These are phyloP conservation scores for Paratilapia polleni DNA, from an alignment of 2,113 vertebrate genomes.

Conservation along the genomic window DNA sequence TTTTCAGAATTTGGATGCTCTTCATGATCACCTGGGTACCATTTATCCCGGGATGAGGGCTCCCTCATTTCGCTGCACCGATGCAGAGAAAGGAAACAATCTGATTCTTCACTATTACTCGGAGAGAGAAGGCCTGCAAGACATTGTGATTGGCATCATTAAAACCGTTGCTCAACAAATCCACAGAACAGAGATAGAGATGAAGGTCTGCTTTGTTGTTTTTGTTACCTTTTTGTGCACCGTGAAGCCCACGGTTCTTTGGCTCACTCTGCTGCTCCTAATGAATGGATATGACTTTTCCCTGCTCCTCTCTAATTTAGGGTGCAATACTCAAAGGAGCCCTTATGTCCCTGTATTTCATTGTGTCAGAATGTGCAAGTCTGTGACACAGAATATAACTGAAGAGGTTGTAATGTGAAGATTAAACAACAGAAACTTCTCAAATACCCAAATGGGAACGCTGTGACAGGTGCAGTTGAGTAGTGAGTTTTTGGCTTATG, in stretches of 20 bases:
- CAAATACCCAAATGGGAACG: conserved; percentile 27
- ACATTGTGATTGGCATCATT: conserved; percentile 99
- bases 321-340: not conserved
- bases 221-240: conserved; percentile 3
- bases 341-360: not conserved
- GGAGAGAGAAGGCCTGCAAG: conserved; percentile 96
- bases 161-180: conserved; percentile 98
- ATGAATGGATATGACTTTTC: conserved; percentile 28
- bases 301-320: not conserved
- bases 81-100: conserved; percentile 95
- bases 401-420: conserved; percentile 33
- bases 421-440: conserved; percentile 40
- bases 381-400: conserved; percentile 8
- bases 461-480: conserved; percentile 38
- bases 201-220: conserved; percentile 88
- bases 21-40: conserved; percentile 97
- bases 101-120: conserved; percentile 99
- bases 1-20: conserved; percentile 93
- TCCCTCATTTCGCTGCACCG: conserved; percentile 96
- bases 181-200: conserved; percentile 97
- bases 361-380: conserved; percentile 21
- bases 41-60: conserved; percentile 99
- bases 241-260: not conserved
- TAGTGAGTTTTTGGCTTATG: conserved; percentile 56
- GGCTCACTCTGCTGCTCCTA: conserved; percentile 1